Evolutionary conservation across 2,888 invertebrate species (phyloP).

Genomic region (Autographa pulchrina): DNA sequence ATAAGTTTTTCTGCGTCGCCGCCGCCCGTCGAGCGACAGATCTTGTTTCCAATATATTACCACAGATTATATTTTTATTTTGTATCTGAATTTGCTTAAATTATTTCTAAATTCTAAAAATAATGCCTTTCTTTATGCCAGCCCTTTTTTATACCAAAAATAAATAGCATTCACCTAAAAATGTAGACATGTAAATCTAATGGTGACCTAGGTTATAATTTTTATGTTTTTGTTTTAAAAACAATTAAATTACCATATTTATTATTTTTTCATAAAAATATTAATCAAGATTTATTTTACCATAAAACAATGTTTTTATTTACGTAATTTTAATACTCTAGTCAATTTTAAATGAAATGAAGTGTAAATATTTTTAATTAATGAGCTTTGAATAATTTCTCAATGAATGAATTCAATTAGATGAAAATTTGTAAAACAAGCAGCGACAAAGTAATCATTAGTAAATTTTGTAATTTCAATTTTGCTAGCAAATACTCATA

Average conservation of each 20-base stretch:
- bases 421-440: slow-evolving; percentile 26
- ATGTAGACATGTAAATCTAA: too few relatives aligned
- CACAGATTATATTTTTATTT: slow-evolving; percentile 16
- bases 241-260: too few relatives aligned
- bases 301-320: background rate
- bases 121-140: too few relatives aligned
- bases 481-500: slow-evolving; percentile 35
- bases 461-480: slow-evolving; percentile 22
- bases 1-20: slow-evolving; percentile 84
- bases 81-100: slow-evolving; percentile 20
- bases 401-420: slow-evolving; percentile 32
- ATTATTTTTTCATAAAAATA: too few relatives aligned
- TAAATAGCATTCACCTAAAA: too few relatives aligned
- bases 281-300: background rate
- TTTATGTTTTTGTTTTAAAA: too few relatives aligned
- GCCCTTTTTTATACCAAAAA: too few relatives aligned
- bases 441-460: slow-evolving; percentile 37
- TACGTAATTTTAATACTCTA: background rate
- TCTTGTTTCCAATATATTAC: slow-evolving; percentile 53
- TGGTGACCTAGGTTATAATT: too few relatives aligned
- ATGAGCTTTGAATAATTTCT: slow-evolving; percentile 18
- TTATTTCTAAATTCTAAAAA: too few relatives aligned
- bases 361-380: slow-evolving; percentile 25
- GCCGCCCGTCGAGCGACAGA: slow-evolving; percentile 66
- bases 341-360: background rate